A percentile compares a stretch with the other conserved stretches of the same genome.
phyloP scores from a whole-genome alignment of 2,797 vertebrate species.

The Sciurus vulgaris region DNA sequence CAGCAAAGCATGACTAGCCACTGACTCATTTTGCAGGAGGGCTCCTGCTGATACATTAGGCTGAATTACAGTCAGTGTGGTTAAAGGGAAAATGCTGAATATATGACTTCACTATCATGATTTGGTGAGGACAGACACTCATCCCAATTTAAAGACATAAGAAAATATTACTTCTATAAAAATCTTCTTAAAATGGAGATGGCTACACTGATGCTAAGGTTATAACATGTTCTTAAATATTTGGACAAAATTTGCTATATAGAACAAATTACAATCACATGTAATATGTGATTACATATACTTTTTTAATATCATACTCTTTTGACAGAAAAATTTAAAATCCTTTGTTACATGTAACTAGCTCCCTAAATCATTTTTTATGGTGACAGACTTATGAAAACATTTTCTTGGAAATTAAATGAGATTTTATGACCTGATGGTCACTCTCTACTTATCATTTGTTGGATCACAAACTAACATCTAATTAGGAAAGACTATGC shows the following conservation, averaged over 20 bases:
- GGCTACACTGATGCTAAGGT: neutral
- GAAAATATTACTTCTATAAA: conserved; percentile 15
- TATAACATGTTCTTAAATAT: conserved; percentile 9
- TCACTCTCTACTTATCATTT: conserved; percentile 37
- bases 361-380: conserved; percentile 34
- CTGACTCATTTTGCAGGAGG: neutral
- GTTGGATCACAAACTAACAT: conserved; percentile 48
- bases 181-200: conserved; percentile 48
- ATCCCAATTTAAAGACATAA: neutral
- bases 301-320: neutral
- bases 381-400: conserved; percentile 24
- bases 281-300: neutral
- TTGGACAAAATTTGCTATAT: neutral
- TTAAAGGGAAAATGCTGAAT: neutral
- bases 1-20: neutral
- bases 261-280: conserved; percentile 48
- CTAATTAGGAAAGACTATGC: conserved; percentile 52
- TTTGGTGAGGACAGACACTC: neutral
- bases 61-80: neutral
- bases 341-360: neutral
- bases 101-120: neutral
- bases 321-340: conserved; percentile 33
- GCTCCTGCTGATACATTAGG: neutral
- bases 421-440: neutral
- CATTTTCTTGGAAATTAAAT: conserved; percentile 66